Evolutionary conservation across 2,797 vertebrate species (phyloP).

Genomic region (Menidia menidia): DNA sequence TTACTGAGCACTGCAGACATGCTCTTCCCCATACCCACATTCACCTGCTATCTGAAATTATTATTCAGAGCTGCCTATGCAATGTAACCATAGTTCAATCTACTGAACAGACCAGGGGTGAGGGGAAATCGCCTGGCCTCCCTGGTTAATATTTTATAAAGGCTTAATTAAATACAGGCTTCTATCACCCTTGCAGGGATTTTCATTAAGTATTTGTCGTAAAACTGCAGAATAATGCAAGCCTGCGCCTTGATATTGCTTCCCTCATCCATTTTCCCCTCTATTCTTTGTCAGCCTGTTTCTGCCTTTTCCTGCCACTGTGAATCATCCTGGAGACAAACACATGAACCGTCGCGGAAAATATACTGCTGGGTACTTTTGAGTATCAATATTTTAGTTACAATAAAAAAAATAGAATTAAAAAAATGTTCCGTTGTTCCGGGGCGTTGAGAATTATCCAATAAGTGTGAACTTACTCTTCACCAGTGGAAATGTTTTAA

Average conservation of each 20-base stretch:
- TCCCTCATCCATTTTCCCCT: constrained; percentile 59
- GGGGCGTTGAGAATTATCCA: constrained; percentile 56
- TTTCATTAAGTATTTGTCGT: constrained; percentile 87
- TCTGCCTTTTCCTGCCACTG: constrained; percentile 66
- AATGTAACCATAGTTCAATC: constrained; percentile 71
- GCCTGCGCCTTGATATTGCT: constrained; percentile 74
- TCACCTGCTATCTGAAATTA: constrained; percentile 69
- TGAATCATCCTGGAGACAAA: constrained; percentile 80
- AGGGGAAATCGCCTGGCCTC: constrained; percentile 72
- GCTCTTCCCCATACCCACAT: constrained; percentile 34
- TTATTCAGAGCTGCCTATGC: constrained; percentile 69
- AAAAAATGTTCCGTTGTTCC: constrained; percentile 68
- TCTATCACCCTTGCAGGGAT: constrained; percentile 81
- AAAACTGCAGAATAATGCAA: constrained; percentile 82
- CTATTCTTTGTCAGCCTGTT: constrained; percentile 56
- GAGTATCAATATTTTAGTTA: constrained; percentile 85
- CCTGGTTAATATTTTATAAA: constrained; percentile 85
- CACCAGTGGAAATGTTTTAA: constrained; percentile 43
- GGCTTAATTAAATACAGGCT: constrained; percentile 85
- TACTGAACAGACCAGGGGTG: constrained; percentile 71
- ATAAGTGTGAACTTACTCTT: constrained; percentile 61
- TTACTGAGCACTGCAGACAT: constrained; percentile 57
- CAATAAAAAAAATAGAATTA: constrained; percentile 62
- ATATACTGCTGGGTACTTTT: constrained; percentile 71
- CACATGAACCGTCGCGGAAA: constrained; percentile 73